phyloP scores from a whole-genome alignment of 2,888 invertebrate genomes.

The Drosophila algonquin region DNA sequence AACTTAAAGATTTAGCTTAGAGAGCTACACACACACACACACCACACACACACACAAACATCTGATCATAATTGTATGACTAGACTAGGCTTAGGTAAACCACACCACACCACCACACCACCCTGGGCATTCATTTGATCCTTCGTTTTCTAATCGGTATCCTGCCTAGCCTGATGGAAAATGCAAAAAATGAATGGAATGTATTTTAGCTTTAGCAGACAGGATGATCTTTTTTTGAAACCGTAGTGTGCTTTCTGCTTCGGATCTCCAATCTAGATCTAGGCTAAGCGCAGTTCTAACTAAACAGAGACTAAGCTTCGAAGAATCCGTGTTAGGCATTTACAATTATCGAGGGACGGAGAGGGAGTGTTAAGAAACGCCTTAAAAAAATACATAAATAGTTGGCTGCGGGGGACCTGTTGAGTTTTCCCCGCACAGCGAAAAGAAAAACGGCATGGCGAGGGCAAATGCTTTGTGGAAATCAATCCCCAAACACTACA shows the following conservation, averaged over 20 bases:
- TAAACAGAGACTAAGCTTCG: constrained; percentile 43
- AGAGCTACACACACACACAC: not conserved
- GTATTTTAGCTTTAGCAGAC: constrained; percentile 15
- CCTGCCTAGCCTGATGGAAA: constrained; percentile 6
- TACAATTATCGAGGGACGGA: constrained; percentile 7
- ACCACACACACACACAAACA: too few relatives aligned
- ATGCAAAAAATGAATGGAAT: too few relatives aligned
- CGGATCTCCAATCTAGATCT: constrained; percentile 6
- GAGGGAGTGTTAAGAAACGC: constrained; percentile 56
- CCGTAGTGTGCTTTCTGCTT: not conserved
- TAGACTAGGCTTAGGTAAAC: constrained; percentile 49
- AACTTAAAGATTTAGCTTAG: constrained; percentile 39
- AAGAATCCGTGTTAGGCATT: constrained; percentile 40
- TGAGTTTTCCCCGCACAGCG: constrained; percentile 18
- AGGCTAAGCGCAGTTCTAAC: constrained; percentile 29
- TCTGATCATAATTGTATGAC: too few relatives aligned
- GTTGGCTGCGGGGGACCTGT: not conserved
- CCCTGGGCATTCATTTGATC: constrained; percentile 24
- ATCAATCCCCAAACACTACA: too few relatives aligned
- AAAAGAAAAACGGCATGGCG: constrained; percentile 4
- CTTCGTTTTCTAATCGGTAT: constrained; percentile 2
- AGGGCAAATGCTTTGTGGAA: not conserved
- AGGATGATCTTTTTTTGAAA: not conserved
- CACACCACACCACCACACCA: constrained; percentile 12
- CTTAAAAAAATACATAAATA: constrained; percentile 60